phyloP scores from a whole-genome alignment of 2,113 vertebrate genomes.

The Eurystomus gularis region DNA sequence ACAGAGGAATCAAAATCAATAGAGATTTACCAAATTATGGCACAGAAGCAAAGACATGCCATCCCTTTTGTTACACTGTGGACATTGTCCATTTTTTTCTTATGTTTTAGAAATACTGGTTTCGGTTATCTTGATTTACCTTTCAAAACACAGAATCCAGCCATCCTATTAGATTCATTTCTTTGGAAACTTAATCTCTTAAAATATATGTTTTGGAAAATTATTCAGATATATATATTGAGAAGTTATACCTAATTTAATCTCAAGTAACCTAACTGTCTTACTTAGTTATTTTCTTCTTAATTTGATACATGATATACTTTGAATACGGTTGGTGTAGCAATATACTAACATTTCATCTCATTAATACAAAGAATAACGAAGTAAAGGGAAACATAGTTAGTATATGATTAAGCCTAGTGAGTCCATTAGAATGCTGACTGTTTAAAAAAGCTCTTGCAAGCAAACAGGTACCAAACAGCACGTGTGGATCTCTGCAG shows the following conservation, averaged over 20 bases:
- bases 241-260: not conserved
- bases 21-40: not conserved
- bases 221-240: not conserved
- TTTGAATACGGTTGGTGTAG: not conserved
- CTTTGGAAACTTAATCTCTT: not conserved
- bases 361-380: not conserved
- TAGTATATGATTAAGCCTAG: not conserved
- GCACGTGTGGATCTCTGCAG: not conserved
- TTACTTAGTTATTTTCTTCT: not conserved
- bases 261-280: not conserved
- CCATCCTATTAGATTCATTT: not conserved
- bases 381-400: not conserved
- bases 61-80: not conserved
- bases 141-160: not conserved
- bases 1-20: not conserved
- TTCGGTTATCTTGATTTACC: not conserved
- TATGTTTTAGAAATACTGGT: not conserved
- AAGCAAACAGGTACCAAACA: not conserved
- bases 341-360: not conserved
- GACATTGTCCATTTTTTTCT: not conserved
- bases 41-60: not conserved
- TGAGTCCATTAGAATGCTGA: not conserved
- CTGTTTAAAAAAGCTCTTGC: not conserved
- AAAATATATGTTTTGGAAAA: not conserved
- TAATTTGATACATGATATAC: not conserved